Evolutionary conservation across 2,113 vertebrate genomes (phyloP).

Genomic region (Poeciliopsis prolifica): DNA sequence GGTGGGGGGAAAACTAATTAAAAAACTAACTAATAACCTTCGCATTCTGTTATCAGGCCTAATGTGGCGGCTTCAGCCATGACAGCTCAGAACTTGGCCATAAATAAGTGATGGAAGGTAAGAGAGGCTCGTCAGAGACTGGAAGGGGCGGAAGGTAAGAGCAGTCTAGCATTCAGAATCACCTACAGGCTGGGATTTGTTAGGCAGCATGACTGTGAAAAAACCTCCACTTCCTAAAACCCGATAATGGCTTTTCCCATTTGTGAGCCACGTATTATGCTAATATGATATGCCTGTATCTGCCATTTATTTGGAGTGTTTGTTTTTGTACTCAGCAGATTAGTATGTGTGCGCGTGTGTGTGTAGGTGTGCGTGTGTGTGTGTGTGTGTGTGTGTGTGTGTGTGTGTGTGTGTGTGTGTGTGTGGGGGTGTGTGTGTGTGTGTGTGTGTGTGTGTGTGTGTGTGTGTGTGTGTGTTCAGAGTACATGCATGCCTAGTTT

Average conservation of each 20-base stretch:
- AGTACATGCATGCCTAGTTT: constrained; percentile 85
- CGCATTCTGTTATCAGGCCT: constrained; percentile 50
- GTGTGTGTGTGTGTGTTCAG: constrained; percentile 38
- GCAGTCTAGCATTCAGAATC: constrained; percentile 52
- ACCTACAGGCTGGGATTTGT: constrained; percentile 50
- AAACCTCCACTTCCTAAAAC: constrained; percentile 41
- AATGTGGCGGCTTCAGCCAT: constrained; percentile 34
- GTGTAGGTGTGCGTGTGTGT: constrained; percentile 25
- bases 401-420: constrained; percentile 36
- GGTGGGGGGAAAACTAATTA: constrained; percentile 66
- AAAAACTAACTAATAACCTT: constrained; percentile 63
- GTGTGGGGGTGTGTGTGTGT: constrained; percentile 31
- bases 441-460: constrained; percentile 36
- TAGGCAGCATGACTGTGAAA: constrained; percentile 40
- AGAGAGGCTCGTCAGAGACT: constrained; percentile 31
- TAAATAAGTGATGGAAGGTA: constrained; percentile 13
- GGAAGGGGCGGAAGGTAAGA: constrained; percentile 39
- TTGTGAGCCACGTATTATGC: constrained; percentile 68
- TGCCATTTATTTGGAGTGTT: constrained; percentile 57
- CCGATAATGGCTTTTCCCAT: constrained; percentile 63
- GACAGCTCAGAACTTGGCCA: constrained; percentile 29
- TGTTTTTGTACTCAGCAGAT: constrained; percentile 49
- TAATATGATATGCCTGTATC: constrained; percentile 54
- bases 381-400: constrained; percentile 32
- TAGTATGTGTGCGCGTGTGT: constrained; percentile 31